These are phyloP conservation scores for Pseudopipra pipra DNA, from an alignment of 2,113 vertebrate genomes.

Conservation along the genomic window DNA sequence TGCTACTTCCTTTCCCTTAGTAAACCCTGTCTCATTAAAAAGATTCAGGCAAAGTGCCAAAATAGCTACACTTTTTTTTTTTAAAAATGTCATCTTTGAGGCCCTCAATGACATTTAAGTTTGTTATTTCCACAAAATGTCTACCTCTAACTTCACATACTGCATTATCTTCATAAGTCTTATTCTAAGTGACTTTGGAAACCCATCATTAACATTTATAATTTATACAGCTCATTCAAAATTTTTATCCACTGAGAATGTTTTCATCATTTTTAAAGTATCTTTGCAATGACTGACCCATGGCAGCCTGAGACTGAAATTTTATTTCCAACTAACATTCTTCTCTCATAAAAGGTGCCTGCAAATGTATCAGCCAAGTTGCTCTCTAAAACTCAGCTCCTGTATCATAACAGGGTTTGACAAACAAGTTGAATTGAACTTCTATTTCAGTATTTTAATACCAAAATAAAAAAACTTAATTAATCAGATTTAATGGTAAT, in stretches of 20 bases:
- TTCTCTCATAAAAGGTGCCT: background rate
- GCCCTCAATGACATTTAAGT: background rate
- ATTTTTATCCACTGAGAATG: background rate
- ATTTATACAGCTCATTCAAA: background rate
- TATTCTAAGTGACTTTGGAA: background rate
- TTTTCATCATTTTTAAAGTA: background rate
- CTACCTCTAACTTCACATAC: background rate
- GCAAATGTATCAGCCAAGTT: background rate
- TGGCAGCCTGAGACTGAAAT: background rate
- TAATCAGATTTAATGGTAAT: background rate
- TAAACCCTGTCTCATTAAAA: background rate
- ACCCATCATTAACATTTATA: background rate
- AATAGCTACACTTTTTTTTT: background rate
- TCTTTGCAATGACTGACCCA: background rate
- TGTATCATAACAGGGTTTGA: background rate
- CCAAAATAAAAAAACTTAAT: background rate
- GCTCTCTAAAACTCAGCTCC: background rate
- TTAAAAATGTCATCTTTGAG: background rate
- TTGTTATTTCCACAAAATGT: background rate
- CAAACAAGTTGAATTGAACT: background rate
- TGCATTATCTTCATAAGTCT: background rate
- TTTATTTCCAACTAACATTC: background rate
- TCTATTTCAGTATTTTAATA: background rate
- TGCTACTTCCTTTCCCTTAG: background rate
- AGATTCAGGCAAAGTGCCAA: background rate